Conservation (phyloP, 1,140 invertebrate species). For the Octopus sinensis region DNA sequence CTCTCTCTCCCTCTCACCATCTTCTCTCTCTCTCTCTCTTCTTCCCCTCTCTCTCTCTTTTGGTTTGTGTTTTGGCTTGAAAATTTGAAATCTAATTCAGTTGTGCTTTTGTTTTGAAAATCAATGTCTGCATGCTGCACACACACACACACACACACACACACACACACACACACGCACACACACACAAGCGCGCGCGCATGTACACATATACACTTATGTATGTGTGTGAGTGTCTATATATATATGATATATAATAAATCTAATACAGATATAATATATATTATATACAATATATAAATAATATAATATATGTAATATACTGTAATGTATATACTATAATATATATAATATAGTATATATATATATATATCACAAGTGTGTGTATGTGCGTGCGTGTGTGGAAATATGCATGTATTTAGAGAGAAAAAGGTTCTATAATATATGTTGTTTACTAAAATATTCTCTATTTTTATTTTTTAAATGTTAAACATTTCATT, state of each 20-base stretch:
- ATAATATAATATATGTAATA: background rate
- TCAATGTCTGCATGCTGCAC: background rate
- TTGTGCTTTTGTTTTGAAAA: no score
- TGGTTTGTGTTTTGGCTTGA: no score
- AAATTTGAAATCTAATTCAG: no score
- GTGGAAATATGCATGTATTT: background rate
- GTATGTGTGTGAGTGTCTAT: background rate
- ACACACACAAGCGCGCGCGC: background rate
- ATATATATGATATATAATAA: background rate
- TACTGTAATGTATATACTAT: background rate
- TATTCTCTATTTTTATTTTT: no score
- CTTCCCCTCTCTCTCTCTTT: no score
- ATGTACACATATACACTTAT: background rate
- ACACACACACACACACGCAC: background rate
- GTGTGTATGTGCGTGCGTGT: background rate
- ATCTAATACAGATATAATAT: background rate
- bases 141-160: background rate
- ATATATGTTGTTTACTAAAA: no score
- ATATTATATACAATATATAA: background rate
- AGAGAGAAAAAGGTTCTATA: background rate
- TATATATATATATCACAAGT: background rate
- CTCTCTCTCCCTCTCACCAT: no score
- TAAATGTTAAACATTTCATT: no score
- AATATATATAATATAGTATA: background rate
- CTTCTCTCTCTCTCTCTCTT: no score